Base-by-base conservation (phyloP, 2,113 vertebrate genomes). In the Apteryx mantelli region DNA sequence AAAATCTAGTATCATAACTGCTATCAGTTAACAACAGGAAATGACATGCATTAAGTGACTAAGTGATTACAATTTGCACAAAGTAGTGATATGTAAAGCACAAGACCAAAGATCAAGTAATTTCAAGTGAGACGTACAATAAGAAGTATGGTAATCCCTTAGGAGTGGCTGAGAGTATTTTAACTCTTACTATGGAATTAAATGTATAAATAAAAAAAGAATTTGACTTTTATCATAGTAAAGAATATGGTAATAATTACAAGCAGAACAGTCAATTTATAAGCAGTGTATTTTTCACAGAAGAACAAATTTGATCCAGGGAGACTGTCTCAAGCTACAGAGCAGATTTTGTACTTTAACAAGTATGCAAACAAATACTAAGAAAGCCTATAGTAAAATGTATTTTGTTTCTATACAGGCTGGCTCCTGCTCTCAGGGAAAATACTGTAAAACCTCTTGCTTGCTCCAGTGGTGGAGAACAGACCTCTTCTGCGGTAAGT, bases 401-500 rank as follows among this genome's bases (percentile, higher is more conserved):
- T 22, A 56, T 48, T 82, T 95, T 40, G 91, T 38, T 91, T 94
- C 38, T 88, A 2, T 74, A 53, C 55, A 93, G 89, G 24, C 32
- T 81, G 1, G 3, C 22, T 53, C 50, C 50, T 76, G 77, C 19
- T 86, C 7, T 64, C 42, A 34, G 21, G 50, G 82, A 77, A 75
- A 93, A 78, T 14, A 42, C 15, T 36, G 46, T 36, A 77, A 11
- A 88, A 78, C 9, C 50, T 88, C 21, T 79, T 74, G 12, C 30
- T 85, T 90, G 65, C 65, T 93, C 0, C 1, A 21, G 11, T 68
- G 55, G 76, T 83, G 60, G 14, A 70, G 85, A 89, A 66, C 50
- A 86, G 65, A 80, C 9, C 19, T 77, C 66, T 95, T 56, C 38
- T 75, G 61, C 26, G 75, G 82, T 95, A 92, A 94, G 89, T 97